These are phyloP conservation scores for Paratrypauchen microcephalus DNA, from an alignment of 2,797 vertebrate genomes.

Conservation along the genomic window DNA sequence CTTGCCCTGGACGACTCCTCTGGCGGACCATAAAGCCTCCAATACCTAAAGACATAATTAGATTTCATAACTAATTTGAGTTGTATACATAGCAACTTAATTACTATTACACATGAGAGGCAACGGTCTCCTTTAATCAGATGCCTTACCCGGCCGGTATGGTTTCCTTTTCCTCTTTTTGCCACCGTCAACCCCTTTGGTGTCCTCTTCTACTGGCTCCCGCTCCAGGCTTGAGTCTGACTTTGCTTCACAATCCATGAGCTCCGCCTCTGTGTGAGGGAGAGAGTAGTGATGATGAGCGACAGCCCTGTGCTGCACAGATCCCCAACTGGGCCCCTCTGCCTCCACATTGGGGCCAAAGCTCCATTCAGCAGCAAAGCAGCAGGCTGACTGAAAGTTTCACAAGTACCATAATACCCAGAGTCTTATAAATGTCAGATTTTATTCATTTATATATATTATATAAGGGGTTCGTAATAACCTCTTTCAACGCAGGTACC, in stretches of 20 bases:
- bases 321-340: slow-evolving; percentile 30
- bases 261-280: slow-evolving; percentile 85
- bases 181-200: slow-evolving; percentile 86
- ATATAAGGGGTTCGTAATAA: neutral
- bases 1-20: slow-evolving; percentile 92
- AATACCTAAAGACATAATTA: slow-evolving; percentile 79
- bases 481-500: slow-evolving; percentile 69
- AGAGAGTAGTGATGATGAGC: slow-evolving; percentile 61
- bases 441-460: neutral
- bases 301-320: slow-evolving; percentile 52
- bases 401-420: slow-evolving; percentile 26
- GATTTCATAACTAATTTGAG: slow-evolving; percentile 6
- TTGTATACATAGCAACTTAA: slow-evolving; percentile 18
- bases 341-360: slow-evolving; percentile 44
- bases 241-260: slow-evolving; percentile 94
- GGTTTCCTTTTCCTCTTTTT: slow-evolving; percentile 99
- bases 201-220: slow-evolving; percentile 90
- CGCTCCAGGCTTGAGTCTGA: slow-evolving; percentile 97
- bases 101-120: slow-evolving; percentile 70
- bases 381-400: slow-evolving; percentile 57
- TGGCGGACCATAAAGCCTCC: slow-evolving; percentile 99
- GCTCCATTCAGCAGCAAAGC: slow-evolving; percentile 37
- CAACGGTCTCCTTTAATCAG: slow-evolving; percentile 75
- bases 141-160: slow-evolving; percentile 90
- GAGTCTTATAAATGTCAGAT: neutral